Percentiles rank a stretch among this genome's conserved stretches.
Conservation (phyloP, 2,888 invertebrate genomes). For the Dermolepida albohirtum region DNA sequence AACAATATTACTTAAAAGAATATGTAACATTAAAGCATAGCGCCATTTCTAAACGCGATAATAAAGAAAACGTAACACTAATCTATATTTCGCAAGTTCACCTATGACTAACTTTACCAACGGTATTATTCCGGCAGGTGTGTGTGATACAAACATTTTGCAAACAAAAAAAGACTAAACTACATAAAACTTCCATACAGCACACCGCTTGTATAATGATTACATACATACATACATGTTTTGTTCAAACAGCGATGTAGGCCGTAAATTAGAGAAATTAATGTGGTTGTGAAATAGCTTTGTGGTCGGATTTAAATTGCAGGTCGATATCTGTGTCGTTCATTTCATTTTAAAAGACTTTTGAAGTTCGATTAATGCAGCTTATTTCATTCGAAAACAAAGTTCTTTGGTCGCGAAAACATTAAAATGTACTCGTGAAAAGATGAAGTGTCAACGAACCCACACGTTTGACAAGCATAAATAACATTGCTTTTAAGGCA, state of each 20-base stretch:
- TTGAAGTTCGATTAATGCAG: not conserved
- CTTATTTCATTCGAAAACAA: too few species aligned
- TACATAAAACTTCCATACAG: conserved; percentile 5
- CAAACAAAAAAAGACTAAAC: conserved; percentile 8
- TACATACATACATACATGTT: conserved; percentile 3
- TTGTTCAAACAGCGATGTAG: not conserved
- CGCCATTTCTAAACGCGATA: conserved; percentile 1
- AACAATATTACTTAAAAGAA: not conserved
- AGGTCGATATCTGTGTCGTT: not conserved
- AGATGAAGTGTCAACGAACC: too few species aligned
- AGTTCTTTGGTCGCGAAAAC: too few species aligned
- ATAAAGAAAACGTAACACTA: conserved; percentile 7
- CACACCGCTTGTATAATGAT: not conserved
- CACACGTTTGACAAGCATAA: too few species aligned
- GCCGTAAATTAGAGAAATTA: conserved; percentile 13
- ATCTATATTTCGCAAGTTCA: conserved; percentile 8
- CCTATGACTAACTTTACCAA: conserved; percentile 14
- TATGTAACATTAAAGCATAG: conserved; percentile 1
- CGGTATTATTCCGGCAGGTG: conserved; percentile 6
- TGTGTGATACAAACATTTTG: conserved; percentile 9
- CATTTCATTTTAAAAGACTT: too few species aligned
- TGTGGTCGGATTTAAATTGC: not conserved
- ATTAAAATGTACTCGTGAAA: too few species aligned
- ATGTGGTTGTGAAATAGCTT: not conserved
- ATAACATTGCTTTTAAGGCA: too few species aligned